Percentiles rank a stretch among this genome's conserved stretches.
phyloP scores from a whole-genome alignment of 1,140 invertebrate species.

The Nautilus pompilius region DNA sequence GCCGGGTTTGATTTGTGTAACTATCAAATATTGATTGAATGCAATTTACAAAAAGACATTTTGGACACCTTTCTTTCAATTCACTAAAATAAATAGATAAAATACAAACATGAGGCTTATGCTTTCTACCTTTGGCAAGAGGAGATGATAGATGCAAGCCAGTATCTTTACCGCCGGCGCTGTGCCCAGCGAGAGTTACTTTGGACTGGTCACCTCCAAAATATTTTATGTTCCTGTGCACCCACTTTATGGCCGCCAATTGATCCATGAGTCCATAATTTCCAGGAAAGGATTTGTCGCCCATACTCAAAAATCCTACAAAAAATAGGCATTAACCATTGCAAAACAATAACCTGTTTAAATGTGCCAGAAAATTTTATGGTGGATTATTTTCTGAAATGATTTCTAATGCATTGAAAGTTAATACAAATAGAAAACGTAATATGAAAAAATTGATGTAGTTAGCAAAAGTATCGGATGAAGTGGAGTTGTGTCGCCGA shows the following conservation, averaged over 20 bases:
- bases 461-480: no score
- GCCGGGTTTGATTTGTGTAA: no score
- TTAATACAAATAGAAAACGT: no score
- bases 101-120: no score
- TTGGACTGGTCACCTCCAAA: slow-evolving; percentile 35
- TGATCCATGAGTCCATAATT: slow-evolving; percentile 43
- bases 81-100: no score
- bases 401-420: background rate
- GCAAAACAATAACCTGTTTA: background rate
- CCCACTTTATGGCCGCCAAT: slow-evolving; percentile 32
- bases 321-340: background rate
- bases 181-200: slow-evolving; percentile 32
- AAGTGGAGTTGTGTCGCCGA: no score
- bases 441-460: no score
- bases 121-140: slow-evolving; percentile 16
- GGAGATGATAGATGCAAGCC: slow-evolving; percentile 19
- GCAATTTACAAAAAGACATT: no score
- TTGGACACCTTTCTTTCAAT: no score
- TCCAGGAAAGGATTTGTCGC: slow-evolving; percentile 14
- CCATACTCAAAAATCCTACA: slow-evolving; percentile 16
- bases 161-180: slow-evolving; percentile 27
- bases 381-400: background rate
- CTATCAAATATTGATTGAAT: no score
- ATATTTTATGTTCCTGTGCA: slow-evolving; percentile 35
- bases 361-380: background rate